A percentile compares a stretch with the other conserved stretches of the same genome.
These are phyloP conservation scores for Marronus borbonicus DNA, from an alignment of 2,888 invertebrate genomes.

Conservation along the genomic window DNA sequence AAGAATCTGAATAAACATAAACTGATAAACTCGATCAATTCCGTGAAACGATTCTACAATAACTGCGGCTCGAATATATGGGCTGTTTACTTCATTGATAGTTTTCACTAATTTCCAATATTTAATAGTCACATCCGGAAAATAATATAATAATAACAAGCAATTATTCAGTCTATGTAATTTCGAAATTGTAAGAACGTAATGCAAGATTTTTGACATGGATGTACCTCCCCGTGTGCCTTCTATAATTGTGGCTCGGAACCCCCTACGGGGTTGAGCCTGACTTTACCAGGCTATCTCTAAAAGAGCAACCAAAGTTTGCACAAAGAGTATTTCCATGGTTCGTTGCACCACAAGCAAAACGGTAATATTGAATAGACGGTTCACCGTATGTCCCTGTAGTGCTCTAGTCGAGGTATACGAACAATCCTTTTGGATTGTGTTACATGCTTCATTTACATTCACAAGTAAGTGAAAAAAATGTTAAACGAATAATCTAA, in stretches of 20 bases:
- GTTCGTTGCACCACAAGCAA: slow-evolving; percentile 58
- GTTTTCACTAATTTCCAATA: neutral
- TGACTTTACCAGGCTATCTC: slow-evolving; percentile 47
- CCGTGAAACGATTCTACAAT: slow-evolving; percentile 13
- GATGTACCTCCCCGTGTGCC: slow-evolving; percentile 58
- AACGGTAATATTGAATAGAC: slow-evolving; percentile 46
- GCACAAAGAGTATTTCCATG: slow-evolving; percentile 55
- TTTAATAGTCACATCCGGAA: neutral
- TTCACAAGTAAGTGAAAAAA: neutral
- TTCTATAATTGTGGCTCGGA: slow-evolving; percentile 63
- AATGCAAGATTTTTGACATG: slow-evolving; percentile 52
- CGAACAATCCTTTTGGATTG: slow-evolving; percentile 45
- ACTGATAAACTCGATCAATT: slow-evolving; percentile 46
- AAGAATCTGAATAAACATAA: slow-evolving; percentile 41
- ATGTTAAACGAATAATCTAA: no score
- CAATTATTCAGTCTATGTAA: neutral
- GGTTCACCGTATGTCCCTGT: slow-evolving; percentile 33
- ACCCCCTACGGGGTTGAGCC: slow-evolving; percentile 62
- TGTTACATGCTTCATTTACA: slow-evolving; percentile 36
- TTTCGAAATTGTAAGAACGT: slow-evolving; percentile 26
- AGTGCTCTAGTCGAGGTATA: slow-evolving; percentile 14
- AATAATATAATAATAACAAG: neutral
- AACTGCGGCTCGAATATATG: neutral
- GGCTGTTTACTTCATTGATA: slow-evolving; percentile 12
- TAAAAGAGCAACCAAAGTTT: slow-evolving; percentile 51